Evolutionary conservation across 2,113 vertebrate species (phyloP).

Genomic region (Perccottus glenii): DNA sequence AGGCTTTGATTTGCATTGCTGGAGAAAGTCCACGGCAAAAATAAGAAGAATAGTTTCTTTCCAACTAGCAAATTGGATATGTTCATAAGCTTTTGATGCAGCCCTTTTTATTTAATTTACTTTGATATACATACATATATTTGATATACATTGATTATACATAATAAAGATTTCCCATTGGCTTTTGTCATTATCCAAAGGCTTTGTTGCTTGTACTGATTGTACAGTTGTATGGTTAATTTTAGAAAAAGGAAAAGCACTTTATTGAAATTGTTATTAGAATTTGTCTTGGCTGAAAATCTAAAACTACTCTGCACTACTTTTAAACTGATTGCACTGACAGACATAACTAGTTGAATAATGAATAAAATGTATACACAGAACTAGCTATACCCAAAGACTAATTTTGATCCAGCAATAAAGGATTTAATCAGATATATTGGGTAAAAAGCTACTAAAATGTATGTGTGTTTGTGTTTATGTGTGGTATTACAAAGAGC

Average conservation of each 20-base stretch:
- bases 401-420: constrained; percentile 39
- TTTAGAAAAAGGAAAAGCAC: constrained; percentile 50
- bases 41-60: too few species aligned
- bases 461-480: neutral
- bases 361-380: constrained; percentile 15
- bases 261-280: constrained; percentile 49
- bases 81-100: neutral
- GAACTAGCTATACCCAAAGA: constrained; percentile 32
- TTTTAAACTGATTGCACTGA: constrained; percentile 60
- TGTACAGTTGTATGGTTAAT: neutral
- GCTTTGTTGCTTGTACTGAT: neutral
- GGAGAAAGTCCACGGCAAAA: neutral
- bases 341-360: constrained; percentile 15
- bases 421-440: constrained; percentile 41
- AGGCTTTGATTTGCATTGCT: neutral
- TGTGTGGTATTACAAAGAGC: constrained; percentile 34
- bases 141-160: too few species aligned
- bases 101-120: neutral
- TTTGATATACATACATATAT: too few species aligned
- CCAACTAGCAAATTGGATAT: too few species aligned
- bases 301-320: constrained; percentile 50
- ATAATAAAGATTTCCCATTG: neutral
- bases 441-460: constrained; percentile 31
- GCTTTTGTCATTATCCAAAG: neutral
- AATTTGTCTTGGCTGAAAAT: constrained; percentile 28